Conservation (phyloP, 1,140 invertebrate species). For the Drepana arcuata region DNA sequence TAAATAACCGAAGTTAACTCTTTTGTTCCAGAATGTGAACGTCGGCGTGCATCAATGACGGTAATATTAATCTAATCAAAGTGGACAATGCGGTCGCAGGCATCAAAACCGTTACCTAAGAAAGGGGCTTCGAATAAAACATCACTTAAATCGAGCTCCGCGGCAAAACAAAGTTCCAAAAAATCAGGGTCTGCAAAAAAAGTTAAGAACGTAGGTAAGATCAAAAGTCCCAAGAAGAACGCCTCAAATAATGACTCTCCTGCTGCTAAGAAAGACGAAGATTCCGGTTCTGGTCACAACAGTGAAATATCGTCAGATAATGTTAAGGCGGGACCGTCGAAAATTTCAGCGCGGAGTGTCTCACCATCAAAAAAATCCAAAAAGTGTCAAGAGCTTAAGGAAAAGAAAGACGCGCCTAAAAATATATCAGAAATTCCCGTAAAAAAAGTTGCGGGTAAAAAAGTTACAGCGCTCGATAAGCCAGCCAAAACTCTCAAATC, state of each 20-base stretch:
- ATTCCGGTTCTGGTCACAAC: constrained; percentile 25
- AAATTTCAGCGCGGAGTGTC: constrained; percentile 30
- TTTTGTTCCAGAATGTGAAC: constrained; percentile 62
- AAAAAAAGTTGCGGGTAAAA: constrained; percentile 40
- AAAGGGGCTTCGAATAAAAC: constrained; percentile 52
- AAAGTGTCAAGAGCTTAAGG: constrained; percentile 47
- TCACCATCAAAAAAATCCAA: constrained; percentile 47
- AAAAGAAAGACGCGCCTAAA: constrained; percentile 54
- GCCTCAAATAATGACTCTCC: constrained; percentile 26
- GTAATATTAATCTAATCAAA: constrained; percentile 38
- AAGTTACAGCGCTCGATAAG: constrained; percentile 26
- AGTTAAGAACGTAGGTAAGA: constrained; percentile 35
- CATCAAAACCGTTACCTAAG: constrained; percentile 55
- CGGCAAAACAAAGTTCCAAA: constrained; percentile 41
- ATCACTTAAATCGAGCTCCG: constrained; percentile 38
- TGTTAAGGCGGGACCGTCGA: constrained; percentile 28
- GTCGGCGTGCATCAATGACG: constrained; percentile 40
- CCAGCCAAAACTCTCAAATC: constrained; percentile 25
- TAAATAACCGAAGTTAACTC: constrained; percentile 9
- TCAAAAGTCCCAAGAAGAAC: constrained; percentile 40
- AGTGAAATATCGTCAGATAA: constrained; percentile 23
- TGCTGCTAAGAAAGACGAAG: constrained; percentile 28
- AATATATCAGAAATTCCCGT: constrained; percentile 11
- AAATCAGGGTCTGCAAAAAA: constrained; percentile 39
- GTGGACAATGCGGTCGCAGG: constrained; percentile 63